Evolutionary conservation across 2,888 invertebrate species (phyloP), one percentile per base, ranked within the genome.

Genomic region (Ryuthela nishihirai): DNA sequence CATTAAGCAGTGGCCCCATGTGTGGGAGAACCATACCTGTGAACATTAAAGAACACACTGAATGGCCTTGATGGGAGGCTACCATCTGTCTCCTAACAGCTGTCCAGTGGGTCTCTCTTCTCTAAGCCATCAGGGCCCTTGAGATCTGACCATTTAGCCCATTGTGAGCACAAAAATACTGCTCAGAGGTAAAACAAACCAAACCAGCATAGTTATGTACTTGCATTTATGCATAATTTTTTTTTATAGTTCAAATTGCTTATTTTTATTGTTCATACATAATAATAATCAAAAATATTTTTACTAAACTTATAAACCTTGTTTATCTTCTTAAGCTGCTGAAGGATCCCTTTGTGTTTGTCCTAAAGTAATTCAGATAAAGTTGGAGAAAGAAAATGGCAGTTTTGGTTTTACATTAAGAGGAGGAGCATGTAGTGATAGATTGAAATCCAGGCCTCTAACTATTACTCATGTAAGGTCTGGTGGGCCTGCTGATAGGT

Each of bases 341-440:
- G 66, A 64, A 34, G 36, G 46, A 12, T 48, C 47, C n/a, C 29
- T 48, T 3, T 52, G 59, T 41, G 50, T 54, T 12, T 62, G 64
- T 23, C 58, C 65, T 25, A 70, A 69, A 64, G 65, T 68, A 7
- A 68, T 68, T n/a, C 69, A 88, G 72, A 84, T 90, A 25, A 82
- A 83, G 1, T 81, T 93, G 39, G 87, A 88, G 74, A 82, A 91
- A 65, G 84, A 87, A 67, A 82, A 83, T 65, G 87, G 86, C 0
- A 92, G 90, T 41, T 81, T 94, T 60, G 95, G 95, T 0, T 85
- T 97, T 65, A 92, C 91, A 2, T 78, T 95, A 56, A 79, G 93
- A 38, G 86, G 87, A 6, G 93, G 93, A 4, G 83, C 84, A 47
- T 80, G 83, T 41, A 80, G 82, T 0, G 82, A 83, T 68, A 79